Base-by-base conservation (phyloP, 2,797 vertebrate genomes). In the Myotis myotis region DNA sequence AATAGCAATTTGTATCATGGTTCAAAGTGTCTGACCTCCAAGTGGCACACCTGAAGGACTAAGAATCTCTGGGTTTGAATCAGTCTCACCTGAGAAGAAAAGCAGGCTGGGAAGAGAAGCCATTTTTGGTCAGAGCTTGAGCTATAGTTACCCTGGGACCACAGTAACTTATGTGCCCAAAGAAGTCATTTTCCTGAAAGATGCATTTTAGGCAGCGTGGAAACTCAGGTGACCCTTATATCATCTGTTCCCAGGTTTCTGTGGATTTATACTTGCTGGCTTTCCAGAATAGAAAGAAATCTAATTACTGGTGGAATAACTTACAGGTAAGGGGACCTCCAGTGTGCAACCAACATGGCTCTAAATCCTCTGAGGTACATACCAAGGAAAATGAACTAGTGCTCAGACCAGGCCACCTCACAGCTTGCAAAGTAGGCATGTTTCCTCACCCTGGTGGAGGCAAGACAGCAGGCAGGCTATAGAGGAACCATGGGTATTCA, bases 251-350 rank as follows among this genome's bases (percentile, higher is more conserved):
- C 88, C 95, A 94, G 91, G 80, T 95, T 96, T 76, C 96, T 51
- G 53, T 80, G 91, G 85, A 95, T 95, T 97, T 96, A 96, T 70
- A 95, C 96, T 74, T 6, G 41, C 96, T 90, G 91, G 81, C 89
- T 97, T 79, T 85, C 89, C 95, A 94, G 95, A 89, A 38, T 12
- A 91, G 91, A 96, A 86, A 95, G 84, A 93, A 96, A 97, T 97
- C 96, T 96, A 94, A 97, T 97, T 96, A 97, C 84, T 13, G n/a
- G 81, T 93, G 78, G 95, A 96, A 95, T 97, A 97, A 97, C 97
- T 97, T 92, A 96, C 83, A 96, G 94, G 97, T 95, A 82, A 95
- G 64, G 83, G 82, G 84, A 75, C 68, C 36, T 93, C 87, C 55
- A 70, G 28, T 2, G 0, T 8, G 74, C 2, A 4, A 47, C 28